phyloP scores from a whole-genome alignment of 2,888 invertebrate genomes.

The Pelosia muscerda region DNA sequence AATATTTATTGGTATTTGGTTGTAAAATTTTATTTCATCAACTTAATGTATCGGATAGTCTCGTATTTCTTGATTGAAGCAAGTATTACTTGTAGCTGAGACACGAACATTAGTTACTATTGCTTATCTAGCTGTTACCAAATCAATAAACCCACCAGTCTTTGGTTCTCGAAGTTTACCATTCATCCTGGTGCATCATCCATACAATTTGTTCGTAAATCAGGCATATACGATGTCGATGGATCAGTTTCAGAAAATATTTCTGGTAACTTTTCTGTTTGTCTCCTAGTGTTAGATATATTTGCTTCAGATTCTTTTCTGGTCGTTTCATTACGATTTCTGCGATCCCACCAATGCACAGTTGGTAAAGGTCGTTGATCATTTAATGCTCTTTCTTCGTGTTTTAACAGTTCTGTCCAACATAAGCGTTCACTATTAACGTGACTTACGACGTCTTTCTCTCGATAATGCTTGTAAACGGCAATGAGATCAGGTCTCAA shows the following conservation, averaged over 20 bases:
- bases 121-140: neutral
- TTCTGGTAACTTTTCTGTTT: neutral
- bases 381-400: constrained; percentile 54
- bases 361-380: neutral
- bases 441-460: constrained; percentile 56
- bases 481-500: constrained; percentile 47
- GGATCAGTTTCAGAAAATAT: neutral
- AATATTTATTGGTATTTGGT: neutral
- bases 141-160: constrained; percentile 12
- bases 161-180: neutral
- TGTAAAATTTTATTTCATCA: neutral
- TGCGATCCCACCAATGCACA: constrained; percentile 30
- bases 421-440: constrained; percentile 58
- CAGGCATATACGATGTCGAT: neutral
- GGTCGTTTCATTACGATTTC: neutral
- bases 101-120: neutral
- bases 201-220: constrained; percentile 8
- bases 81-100: neutral
- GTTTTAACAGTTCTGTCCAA: constrained; percentile 57
- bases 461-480: constrained; percentile 56
- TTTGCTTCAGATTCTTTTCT: neutral
- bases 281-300: neutral
- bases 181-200: constrained; percentile 18
- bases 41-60: neutral
- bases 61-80: neutral